These are phyloP conservation scores for Stictonetta naevosa DNA, from an alignment of 2,113 vertebrate species.

Conservation along the genomic window DNA sequence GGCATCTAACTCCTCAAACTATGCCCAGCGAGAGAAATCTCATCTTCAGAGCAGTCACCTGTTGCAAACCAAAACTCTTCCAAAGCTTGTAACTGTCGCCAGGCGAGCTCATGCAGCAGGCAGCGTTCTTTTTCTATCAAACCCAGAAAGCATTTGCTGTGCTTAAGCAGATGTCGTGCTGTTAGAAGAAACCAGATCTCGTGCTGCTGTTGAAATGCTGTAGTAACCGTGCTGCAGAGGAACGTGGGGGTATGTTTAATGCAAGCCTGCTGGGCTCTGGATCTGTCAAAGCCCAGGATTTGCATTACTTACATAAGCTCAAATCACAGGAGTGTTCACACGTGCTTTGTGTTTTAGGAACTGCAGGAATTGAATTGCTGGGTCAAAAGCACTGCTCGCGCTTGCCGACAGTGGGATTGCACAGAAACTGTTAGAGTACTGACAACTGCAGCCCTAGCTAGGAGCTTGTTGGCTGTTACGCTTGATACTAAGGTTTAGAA, in stretches of 20 bases:
- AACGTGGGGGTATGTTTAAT: neutral
- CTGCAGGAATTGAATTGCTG: neutral
- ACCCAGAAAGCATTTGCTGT: neutral
- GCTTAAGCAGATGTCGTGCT: neutral
- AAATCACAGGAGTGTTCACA: neutral
- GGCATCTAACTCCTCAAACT: neutral
- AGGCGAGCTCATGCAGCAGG: neutral
- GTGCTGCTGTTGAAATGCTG: neutral
- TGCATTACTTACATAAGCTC: conserved; percentile 30
- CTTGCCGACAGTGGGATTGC: neutral
- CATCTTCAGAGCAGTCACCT: neutral
- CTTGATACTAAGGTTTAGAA: neutral
- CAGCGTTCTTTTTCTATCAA: neutral
- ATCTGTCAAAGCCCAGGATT: neutral
- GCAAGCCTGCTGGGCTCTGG: neutral
- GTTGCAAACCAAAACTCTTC: neutral
- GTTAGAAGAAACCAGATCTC: neutral
- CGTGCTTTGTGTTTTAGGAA: neutral
- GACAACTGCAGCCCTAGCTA: neutral
- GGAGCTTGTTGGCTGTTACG: neutral
- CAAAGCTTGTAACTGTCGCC: neutral
- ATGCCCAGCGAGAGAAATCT: neutral
- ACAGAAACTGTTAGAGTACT: neutral
- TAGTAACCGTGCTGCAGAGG: neutral
- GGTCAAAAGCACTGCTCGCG: neutral